phyloP scores from a whole-genome alignment of 37 sponge, comb jelly and placozoan genomes.

The Cliona cf. orientalis region DNA sequence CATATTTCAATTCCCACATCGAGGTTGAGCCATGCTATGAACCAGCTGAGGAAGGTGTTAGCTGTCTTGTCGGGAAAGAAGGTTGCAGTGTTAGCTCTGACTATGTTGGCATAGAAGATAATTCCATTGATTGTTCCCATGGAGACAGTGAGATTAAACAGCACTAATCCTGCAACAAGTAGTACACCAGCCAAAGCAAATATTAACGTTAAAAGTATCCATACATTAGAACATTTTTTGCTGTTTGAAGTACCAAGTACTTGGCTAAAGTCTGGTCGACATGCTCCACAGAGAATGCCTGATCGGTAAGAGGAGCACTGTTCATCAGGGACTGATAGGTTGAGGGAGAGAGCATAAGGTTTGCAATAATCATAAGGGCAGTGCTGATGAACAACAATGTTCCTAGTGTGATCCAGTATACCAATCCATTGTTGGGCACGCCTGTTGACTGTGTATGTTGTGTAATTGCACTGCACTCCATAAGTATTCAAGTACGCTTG shows the following conservation, averaged over 20 bases:
- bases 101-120: too few species aligned
- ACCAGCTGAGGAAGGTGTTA: too few species aligned
- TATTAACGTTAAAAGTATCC: not conserved
- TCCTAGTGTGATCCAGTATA: not conserved
- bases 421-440: not conserved
- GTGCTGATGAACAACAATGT: not conserved
- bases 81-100: not conserved
- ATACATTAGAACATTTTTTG: not conserved
- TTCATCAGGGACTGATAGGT: not conserved
- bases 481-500: not conserved
- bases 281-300: not conserved
- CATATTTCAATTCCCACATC: too few species aligned
- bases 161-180: not conserved
- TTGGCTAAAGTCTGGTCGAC: not conserved
- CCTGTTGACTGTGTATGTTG: not conserved
- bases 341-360: not conserved
- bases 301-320: not conserved
- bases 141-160: not conserved
- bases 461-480: not conserved
- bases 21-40: too few species aligned
- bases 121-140: not conserved
- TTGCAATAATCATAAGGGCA: not conserved
- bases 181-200: not conserved
- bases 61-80: not conserved
- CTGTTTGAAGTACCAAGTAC: not conserved